Conservation (phyloP, 2,888 invertebrate genomes). For the Cynaeus angustus region DNA sequence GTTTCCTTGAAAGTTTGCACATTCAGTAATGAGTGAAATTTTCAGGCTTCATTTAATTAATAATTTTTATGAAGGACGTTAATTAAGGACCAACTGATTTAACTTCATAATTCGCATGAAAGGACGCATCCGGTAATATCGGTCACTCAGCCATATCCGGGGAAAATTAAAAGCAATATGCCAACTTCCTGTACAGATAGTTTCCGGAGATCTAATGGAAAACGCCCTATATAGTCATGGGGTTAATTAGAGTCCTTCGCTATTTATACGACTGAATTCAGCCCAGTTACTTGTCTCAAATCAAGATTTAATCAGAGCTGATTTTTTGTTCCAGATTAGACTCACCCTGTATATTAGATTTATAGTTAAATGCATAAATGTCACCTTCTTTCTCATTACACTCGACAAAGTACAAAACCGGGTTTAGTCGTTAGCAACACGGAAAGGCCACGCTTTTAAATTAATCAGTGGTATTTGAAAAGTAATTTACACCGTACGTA, state of each 20-base stretch:
- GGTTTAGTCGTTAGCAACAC: too few relatives aligned
- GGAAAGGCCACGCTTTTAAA: too few relatives aligned
- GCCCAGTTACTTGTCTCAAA: too few relatives aligned
- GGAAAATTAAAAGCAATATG: conserved; percentile 45
- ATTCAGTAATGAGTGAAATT: background rate
- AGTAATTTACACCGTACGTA: too few relatives aligned
- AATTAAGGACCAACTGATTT: conserved; percentile 4
- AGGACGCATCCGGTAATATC: conserved; percentile 30
- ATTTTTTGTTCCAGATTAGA: too few relatives aligned
- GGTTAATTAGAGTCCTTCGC: conserved; percentile 32
- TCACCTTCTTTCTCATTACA: too few relatives aligned
- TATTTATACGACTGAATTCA: background rate
- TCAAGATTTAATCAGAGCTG: too few relatives aligned
- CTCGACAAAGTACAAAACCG: too few relatives aligned
- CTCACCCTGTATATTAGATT: too few relatives aligned
- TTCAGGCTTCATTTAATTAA: background rate
- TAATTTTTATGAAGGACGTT: background rate
- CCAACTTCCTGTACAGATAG: conserved; percentile 40
- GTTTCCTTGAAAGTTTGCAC: background rate
- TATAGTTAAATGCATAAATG: too few relatives aligned
- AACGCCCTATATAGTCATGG: conserved; percentile 22
- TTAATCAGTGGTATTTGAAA: too few relatives aligned
- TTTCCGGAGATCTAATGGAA: conserved; percentile 44
- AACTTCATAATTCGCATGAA: conserved; percentile 6
- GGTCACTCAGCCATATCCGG: conserved; percentile 37